Base-by-base conservation (phyloP, 2,888 invertebrate species). In the Drosophila kanekoi region DNA sequence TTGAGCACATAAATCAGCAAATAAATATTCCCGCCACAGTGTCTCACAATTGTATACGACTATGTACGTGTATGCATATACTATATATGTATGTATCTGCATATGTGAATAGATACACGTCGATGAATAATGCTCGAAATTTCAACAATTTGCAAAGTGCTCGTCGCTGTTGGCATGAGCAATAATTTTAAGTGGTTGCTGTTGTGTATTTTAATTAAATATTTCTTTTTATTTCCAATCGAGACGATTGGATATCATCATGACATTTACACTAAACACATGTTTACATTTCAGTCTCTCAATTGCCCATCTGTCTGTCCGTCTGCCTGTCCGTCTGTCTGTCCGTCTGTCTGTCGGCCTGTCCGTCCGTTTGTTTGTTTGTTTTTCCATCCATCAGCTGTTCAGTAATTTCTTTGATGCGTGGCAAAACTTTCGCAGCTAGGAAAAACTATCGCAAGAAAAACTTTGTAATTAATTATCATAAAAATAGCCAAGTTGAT, bases 381-480 rank as follows among this genome's bases (percentile, higher is more conserved):
- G 71, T 57, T 53, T n/a, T 13, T 32, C 48, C 56, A 48, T 71
- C 71, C 54, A 51, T 63, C 47, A 53, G 28, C 11, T 18, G 35
- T 32, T 57, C 68, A 73, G 83, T 72, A 76, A 88, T 88, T 79
- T 79, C 66, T 79, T 81, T 72, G 79, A 65, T 72, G 80, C 67
- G 64, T 51, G 51, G 23, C 60, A 51, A 65, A 78, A 84, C 48
- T 87, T 79, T 69, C 28, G 13, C 41, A 38, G 44, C 48, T 44
- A 35, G 40, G 37, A 16, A 67, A 67, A 85, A 82, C 70, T 65
- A 68, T 62, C 47, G 54, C 37, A 45, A 62, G 61, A 41, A 54
- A 86, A 88, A 83, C 84, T 88, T 83, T 86, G 74, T 88, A 88
- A 87, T 87, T 84, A 84, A 84, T 84, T 83, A 89, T 75, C 77